Evolutionary conservation across 2,888 invertebrate species (phyloP).

Genomic region (Amphipoea lucens): DNA sequence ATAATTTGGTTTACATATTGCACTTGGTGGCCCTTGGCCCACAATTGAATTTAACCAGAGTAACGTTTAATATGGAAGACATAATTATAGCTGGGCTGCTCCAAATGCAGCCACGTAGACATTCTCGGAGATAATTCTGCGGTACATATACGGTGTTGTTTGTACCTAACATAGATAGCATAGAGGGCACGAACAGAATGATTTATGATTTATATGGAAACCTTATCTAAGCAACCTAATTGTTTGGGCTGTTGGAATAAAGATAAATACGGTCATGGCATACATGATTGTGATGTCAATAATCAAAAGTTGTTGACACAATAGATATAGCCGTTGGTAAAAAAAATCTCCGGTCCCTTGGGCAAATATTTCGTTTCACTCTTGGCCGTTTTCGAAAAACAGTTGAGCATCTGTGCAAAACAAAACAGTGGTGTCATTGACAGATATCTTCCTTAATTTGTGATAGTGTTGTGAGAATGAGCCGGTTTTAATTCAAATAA

Average conservation of each 20-base stretch:
- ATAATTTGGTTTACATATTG: slow-evolving; percentile 42
- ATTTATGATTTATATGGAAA: slow-evolving; percentile 75
- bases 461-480: slow-evolving; percentile 34
- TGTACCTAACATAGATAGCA: slow-evolving; percentile 68
- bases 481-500: slow-evolving; percentile 9
- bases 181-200: slow-evolving; percentile 67
- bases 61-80: slow-evolving; percentile 30
- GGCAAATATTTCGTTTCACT: slow-evolving; percentile 31
- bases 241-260: slow-evolving; percentile 63
- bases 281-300: slow-evolving; percentile 34
- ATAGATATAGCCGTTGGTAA: not conserved
- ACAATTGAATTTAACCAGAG: slow-evolving; percentile 41
- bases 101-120: slow-evolving; percentile 55
- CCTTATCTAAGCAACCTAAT: slow-evolving; percentile 77
- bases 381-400: slow-evolving; percentile 43
- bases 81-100: slow-evolving; percentile 45
- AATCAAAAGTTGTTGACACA: slow-evolving; percentile 36
- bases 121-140: slow-evolving; percentile 62
- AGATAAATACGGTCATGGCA: slow-evolving; percentile 66
- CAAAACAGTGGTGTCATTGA: slow-evolving; percentile 60
- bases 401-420: slow-evolving; percentile 58
- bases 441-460: slow-evolving; percentile 53
- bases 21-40: slow-evolving; percentile 55
- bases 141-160: slow-evolving; percentile 70
- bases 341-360: slow-evolving; percentile 29